Base-by-base conservation (phyloP, 2,888 invertebrate species). In the Prenolepis imparis region DNA sequence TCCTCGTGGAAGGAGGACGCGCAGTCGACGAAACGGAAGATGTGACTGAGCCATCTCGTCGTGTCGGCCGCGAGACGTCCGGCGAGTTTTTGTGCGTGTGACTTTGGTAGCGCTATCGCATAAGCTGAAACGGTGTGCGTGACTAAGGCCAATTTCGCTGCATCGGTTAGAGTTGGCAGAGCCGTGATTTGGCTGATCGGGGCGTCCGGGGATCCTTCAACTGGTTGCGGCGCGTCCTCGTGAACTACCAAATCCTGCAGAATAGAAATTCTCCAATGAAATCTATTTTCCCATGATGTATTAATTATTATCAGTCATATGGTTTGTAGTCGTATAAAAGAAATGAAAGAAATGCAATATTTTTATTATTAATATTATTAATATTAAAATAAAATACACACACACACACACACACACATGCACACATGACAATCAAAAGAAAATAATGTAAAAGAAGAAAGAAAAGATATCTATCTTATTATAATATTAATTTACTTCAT, bases 81-180 rank as follows among this genome's bases (percentile, higher is more conserved):
- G 61, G 98, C 97, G 28, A 99, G 96, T 91, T 97, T 96, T 81
- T 97, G 97, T 77, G 98, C 96, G 94, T 98, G 97, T 87, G 96
- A 96, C 63, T 97, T 96, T 87, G 98, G 98, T 87, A 99, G 94
- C 75, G 98, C 97, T n/a, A 98, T 97, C 87, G 98, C 97, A 93
- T 98, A 97, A 0, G 98, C 98, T 5, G 97, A 97, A 89, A 99
- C 96, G 93, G 98, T 97, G 94, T 98, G 98, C n/a, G 98, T 97
- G 32, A 98, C 96, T 77, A 98, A 96, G 12, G 98, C 96, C 86
- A 97, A 92, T 89, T 95, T 95, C 59, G 96, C 95, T 1, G 94
- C 91, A n/a, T 95, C 94, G 41, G 95, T 94, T 39, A 95, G 88
- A 3, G 94, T 92, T 15, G 95, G 95, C 36, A 95, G 85, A 44